phyloP scores from a whole-genome alignment of 2,113 vertebrate genomes.

The Gnathonemus longibarbis region DNA sequence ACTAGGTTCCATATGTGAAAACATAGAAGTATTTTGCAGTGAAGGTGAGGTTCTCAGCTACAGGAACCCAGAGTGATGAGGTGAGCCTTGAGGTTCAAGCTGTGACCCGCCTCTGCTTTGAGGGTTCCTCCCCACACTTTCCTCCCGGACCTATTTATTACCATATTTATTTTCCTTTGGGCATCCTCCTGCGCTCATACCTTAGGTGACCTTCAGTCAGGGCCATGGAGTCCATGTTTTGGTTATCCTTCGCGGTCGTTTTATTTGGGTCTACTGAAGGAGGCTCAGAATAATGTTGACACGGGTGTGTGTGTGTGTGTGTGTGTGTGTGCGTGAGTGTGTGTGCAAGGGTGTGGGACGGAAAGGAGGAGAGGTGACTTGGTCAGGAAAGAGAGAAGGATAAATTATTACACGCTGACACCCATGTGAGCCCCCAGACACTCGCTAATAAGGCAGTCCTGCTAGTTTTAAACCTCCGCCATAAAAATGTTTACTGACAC shows the following conservation, averaged over 20 bases:
- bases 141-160: background rate
- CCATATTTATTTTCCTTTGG: background rate
- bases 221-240: background rate
- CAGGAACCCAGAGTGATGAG: background rate
- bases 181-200: background rate
- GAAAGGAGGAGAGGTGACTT: background rate
- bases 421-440: background rate
- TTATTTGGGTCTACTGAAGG: background rate
- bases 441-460: slow-evolving; percentile 4
- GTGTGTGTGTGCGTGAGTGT: background rate
- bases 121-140: background rate
- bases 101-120: background rate
- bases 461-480: background rate
- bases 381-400: slow-evolving; percentile 1
- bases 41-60: background rate
- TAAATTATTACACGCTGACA: background rate
- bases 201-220: slow-evolving; percentile 10
- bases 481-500: slow-evolving; percentile 9
- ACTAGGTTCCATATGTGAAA: background rate
- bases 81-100: background rate
- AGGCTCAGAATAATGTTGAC: background rate
- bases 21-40: background rate
- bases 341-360: background rate
- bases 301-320: background rate
- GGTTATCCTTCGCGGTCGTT: background rate